These are phyloP conservation scores for Harpagoxenus sublaevis DNA, from an alignment of 2,888 invertebrate genomes.

Conservation along the genomic window DNA sequence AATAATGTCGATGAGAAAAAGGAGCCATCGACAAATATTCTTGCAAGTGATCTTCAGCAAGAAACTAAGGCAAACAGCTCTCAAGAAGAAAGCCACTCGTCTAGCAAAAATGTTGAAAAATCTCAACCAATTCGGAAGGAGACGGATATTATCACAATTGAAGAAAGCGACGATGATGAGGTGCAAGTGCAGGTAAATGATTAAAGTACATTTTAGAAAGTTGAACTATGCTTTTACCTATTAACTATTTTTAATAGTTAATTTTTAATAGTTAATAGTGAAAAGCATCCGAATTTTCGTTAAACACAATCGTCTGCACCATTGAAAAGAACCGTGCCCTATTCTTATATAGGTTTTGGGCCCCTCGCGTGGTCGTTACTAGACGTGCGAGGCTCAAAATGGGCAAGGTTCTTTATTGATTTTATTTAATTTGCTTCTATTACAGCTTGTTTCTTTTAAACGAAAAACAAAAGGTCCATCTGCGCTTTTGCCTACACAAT, in stretches of 20 bases:
- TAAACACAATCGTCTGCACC: neutral
- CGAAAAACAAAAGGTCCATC: neutral
- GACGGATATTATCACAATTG: slow-evolving; percentile 67
- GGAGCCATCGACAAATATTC: neutral
- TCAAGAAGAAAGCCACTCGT: neutral
- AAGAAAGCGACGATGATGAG: slow-evolving; percentile 75
- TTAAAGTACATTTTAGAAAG: neutral
- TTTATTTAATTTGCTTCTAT: slow-evolving; percentile 11
- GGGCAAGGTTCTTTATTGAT: neutral
- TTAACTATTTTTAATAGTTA: no score
- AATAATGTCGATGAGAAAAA: neutral
- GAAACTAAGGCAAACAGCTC: neutral
- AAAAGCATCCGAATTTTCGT: neutral
- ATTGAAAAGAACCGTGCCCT: neutral
- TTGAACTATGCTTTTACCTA: neutral
- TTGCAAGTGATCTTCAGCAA: neutral
- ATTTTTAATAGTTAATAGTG: neutral
- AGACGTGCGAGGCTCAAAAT: no score
- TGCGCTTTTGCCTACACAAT: neutral
- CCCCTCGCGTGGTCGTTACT: no score
- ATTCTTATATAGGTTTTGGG: no score
- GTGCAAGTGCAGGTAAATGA: slow-evolving; percentile 73
- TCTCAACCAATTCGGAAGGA: neutral
- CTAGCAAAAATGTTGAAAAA: neutral
- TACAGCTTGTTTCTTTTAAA: slow-evolving; percentile 41